These are phyloP conservation scores for Dryobotodes eremita DNA, from an alignment of 2,888 invertebrate species.

Conservation along the genomic window DNA sequence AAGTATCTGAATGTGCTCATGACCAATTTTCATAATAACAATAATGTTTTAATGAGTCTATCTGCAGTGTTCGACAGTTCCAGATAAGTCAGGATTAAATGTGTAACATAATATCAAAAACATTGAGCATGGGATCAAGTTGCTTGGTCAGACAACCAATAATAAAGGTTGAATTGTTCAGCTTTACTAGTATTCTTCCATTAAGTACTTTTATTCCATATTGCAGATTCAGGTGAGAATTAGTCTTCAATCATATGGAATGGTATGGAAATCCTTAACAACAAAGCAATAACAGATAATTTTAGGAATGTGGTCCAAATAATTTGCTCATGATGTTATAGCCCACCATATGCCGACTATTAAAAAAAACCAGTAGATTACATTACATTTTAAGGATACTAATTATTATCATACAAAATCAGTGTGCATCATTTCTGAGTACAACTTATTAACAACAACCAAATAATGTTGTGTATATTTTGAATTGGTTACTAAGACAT, in stretches of 20 bases:
- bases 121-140: conserved; percentile 31
- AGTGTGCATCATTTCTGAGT: background rate
- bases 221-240: background rate
- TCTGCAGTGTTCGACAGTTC: background rate
- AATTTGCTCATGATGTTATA: background rate
- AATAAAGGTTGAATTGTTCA: conserved; percentile 2
- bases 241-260: background rate
- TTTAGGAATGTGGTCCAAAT: background rate
- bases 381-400: background rate
- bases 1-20: conserved; percentile 7
- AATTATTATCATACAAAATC: background rate
- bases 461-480: background rate
- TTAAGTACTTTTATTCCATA: background rate
- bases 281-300: background rate
- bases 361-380: background rate
- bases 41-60: background rate
- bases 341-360: no score
- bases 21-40: background rate
- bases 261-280: background rate
- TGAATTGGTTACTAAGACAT: conserved; percentile 6
- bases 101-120: conserved; percentile 17
- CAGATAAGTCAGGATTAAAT: conserved; percentile 18
- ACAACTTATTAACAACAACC: background rate
- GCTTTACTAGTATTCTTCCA: background rate
- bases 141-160: conserved; percentile 28